Evolutionary conservation across 2,113 vertebrate species (phyloP).

Genomic region (Drymodes brunneopygia): DNA sequence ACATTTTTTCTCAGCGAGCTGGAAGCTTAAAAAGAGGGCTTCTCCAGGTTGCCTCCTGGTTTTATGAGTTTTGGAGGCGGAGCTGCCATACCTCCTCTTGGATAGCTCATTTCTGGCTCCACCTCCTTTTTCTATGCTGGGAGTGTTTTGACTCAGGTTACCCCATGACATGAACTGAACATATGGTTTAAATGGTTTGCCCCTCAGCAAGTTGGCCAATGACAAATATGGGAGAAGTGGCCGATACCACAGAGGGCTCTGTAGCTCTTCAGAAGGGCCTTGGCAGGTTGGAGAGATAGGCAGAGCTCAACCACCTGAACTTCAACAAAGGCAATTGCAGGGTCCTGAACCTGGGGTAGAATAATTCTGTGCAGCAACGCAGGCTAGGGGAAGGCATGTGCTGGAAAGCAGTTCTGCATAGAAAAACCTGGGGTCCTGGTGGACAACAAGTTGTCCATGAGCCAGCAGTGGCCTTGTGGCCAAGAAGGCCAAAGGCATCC

Average conservation of each 20-base stretch:
- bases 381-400: not conserved
- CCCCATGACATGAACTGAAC: not conserved
- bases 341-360: not conserved
- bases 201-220: not conserved
- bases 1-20: too few species aligned
- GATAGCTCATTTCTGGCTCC: too few species aligned
- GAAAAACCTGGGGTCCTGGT: not conserved
- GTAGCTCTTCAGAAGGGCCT: not conserved
- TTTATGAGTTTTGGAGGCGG: too few species aligned
- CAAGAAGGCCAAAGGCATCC: not conserved
- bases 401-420: not conserved
- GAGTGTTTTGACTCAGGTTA: too few species aligned
- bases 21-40: too few species aligned
- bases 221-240: not conserved
- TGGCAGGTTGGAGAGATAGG: rapidly evolving
- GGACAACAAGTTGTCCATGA: not conserved
- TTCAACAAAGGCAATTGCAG: not conserved
- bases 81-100: too few species aligned
- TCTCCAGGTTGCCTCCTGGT: too few species aligned
- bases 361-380: not conserved
- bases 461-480: not conserved
- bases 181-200: not conserved
- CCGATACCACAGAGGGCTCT: rapidly evolving
- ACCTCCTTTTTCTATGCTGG: too few species aligned
- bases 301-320: not conserved